Conservation (phyloP, 1,140 invertebrate species). For the Thrips palmi region DNA sequence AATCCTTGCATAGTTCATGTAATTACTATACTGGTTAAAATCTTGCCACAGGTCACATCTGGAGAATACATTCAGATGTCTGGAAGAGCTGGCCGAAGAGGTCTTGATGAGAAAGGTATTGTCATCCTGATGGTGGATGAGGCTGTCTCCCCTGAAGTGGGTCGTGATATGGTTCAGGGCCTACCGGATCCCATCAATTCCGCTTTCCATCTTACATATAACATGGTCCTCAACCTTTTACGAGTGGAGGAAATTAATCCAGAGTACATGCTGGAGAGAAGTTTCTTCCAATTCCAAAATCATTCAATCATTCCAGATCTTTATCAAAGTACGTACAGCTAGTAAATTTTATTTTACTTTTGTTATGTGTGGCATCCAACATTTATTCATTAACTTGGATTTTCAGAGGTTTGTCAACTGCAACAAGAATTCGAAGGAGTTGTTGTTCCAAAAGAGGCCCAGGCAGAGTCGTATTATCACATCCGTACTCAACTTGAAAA, state of each 20-base stretch:
- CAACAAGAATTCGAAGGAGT: conserved; percentile 43
- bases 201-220: conserved; percentile 97
- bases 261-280: conserved; percentile 96
- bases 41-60: conserved; percentile 61
- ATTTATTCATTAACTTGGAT: conserved; percentile 12
- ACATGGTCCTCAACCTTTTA: conserved; percentile 96
- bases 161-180: conserved; percentile 79
- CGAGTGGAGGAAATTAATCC: conserved; percentile 98
- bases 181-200: conserved; percentile 92
- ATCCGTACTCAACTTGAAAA: conserved; percentile 64
- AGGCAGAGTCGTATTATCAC: conserved; percentile 66
- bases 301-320: conserved; percentile 83
- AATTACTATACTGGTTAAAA: neutral
- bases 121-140: conserved; percentile 98
- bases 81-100: conserved; percentile 89
- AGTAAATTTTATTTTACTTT: conserved; percentile 10
- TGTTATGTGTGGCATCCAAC: neutral
- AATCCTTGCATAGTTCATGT: too few species aligned
- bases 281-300: conserved; percentile 99
- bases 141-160: conserved; percentile 73
- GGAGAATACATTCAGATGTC: conserved; percentile 99
- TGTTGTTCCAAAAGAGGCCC: conserved; percentile 50
- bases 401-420: conserved; percentile 51
- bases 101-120: conserved; percentile 94
- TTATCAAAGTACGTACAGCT: conserved; percentile 48